These are phyloP conservation scores for Nettapus auritus DNA, from an alignment of 2,113 vertebrate genomes.

Conservation along the genomic window DNA sequence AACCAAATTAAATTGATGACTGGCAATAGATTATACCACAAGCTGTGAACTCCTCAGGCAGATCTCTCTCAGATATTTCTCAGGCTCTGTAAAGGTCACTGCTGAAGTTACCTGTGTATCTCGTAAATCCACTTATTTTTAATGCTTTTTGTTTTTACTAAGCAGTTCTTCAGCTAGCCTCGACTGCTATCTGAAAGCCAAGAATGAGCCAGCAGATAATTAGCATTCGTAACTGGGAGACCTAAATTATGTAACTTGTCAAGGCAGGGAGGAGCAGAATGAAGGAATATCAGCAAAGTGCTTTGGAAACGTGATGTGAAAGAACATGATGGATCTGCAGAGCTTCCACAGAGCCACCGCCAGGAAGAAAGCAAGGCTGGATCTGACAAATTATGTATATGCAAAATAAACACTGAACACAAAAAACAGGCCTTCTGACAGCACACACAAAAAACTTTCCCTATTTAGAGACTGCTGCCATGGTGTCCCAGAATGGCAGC, in stretches of 20 bases:
- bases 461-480: background rate
- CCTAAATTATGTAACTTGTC: background rate
- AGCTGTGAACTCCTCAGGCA: background rate
- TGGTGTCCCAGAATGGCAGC: fast-evolving
- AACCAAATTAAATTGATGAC: background rate
- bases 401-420: background rate
- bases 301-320: background rate
- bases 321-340: background rate
- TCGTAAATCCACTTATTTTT: background rate
- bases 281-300: background rate
- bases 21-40: background rate
- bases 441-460: background rate
- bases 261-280: background rate
- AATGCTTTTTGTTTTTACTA: background rate
- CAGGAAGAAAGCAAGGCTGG: background rate
- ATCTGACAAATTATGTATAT: background rate
- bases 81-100: background rate
- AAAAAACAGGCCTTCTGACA: background rate
- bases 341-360: background rate
- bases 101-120: background rate
- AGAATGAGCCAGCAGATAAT: background rate
- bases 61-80: background rate
- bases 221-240: background rate
- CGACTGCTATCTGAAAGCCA: background rate
- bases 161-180: background rate